Percentiles rank a stretch among this genome's conserved stretches.
Evolutionary conservation across 2,797 vertebrate genomes (phyloP).

Genomic region (Rhinophrynus dorsalis): DNA sequence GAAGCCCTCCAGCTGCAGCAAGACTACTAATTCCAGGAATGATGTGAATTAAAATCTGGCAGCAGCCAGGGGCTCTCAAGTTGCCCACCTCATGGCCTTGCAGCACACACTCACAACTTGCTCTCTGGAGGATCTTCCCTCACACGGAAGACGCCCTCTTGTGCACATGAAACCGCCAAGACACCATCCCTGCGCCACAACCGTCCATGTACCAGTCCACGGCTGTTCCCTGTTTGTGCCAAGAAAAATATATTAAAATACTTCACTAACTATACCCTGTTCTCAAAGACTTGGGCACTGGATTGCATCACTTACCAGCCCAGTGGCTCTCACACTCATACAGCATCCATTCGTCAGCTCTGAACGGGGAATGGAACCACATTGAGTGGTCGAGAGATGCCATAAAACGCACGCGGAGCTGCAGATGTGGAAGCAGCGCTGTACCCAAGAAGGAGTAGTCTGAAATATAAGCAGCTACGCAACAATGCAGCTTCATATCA

Average conservation of each 20-base stretch:
- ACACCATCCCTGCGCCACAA: constrained; percentile 90
- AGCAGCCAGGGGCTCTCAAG: no score
- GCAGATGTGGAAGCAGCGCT: constrained; percentile 73
- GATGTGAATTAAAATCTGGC: no score
- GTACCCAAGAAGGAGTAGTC: constrained; percentile 87
- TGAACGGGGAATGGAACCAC: constrained; percentile 93
- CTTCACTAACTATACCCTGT: background rate
- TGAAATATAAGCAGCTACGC: constrained; percentile 91
- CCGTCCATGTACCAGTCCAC: constrained; percentile 87
- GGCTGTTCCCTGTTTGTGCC: constrained; percentile 61
- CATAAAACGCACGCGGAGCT: constrained; percentile 66
- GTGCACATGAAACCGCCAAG: constrained; percentile 85
- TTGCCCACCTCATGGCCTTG: no score
- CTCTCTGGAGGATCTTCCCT: constrained; percentile 59
- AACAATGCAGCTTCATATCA: constrained; percentile 93
- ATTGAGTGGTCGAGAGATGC: constrained; percentile 92
- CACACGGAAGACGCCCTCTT: constrained; percentile 87
- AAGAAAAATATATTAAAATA: background rate
- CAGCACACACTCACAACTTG: constrained; percentile 69
- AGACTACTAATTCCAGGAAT: no score
- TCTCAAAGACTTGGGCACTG: no score
- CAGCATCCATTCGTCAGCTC: constrained; percentile 93
- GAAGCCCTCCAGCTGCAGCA: no score
- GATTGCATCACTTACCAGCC: constrained; percentile 79
- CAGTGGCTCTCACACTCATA: constrained; percentile 94